Base-by-base conservation (phyloP, 2,797 vertebrate species). In the Toxotes lorentzi region DNA sequence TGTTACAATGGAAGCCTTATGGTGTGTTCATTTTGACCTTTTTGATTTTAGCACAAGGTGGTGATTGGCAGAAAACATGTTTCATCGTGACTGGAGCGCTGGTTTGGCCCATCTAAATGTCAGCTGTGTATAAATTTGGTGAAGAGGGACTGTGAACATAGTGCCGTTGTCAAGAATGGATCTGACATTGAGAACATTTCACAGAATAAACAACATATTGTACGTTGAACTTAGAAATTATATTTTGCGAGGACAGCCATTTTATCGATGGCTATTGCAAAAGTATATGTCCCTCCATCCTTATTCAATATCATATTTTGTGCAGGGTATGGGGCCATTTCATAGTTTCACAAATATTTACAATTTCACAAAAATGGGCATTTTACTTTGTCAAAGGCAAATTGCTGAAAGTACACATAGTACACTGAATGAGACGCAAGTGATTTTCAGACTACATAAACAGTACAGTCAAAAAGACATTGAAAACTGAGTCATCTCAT, bases 1-100 rank as follows among this genome's bases (percentile, higher is more conserved):
- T 86, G 82, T 84, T 86, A 93, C 92, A 93, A 92, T 86, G 86
- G 86, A 80, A 82, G 86, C 86, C 81, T 89, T 89, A 89, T 88
- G 78, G 74, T 74, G 82, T 85, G 74, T 83, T 72, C 68, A 71
- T 84, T 84, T 59, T 90, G 87, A 88, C 86, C 86, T 91, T 91
- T 89, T 83, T 78, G 65, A 85, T 90, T 91, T 90, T 82, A 85
- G 90, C 89, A 87, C 76, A 83, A 89, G 85, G 78, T 88, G 86
- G 85, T 83, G 83, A 91, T 89, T 91, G 87, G 85, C 89, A 91
- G 83, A 85, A 86, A 87, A 88, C 43, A 45, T 78, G 80, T 89
- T 92, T 89, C 82, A 81, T 87, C 65, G 43, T 85, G 84, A 86
- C 83, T 80, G 70, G 79, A 86, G 74, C 65, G 84, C 67, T 83